These are phyloP conservation scores for Acronicta alni DNA, from an alignment of 2,888 invertebrate genomes.

Conservation along the genomic window DNA sequence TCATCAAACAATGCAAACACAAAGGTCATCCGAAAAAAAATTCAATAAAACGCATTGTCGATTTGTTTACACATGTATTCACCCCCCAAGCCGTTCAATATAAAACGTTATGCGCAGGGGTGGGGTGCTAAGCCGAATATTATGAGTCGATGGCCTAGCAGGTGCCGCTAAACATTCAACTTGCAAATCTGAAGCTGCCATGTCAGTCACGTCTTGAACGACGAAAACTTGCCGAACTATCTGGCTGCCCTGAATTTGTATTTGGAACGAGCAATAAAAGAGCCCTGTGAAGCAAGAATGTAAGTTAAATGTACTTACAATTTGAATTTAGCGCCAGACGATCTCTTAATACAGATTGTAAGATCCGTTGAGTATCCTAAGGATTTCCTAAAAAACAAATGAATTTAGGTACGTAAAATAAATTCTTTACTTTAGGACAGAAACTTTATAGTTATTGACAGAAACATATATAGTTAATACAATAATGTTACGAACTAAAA, in stretches of 20 bases:
- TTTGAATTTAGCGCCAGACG: no score
- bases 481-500: no score
- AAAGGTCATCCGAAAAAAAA: constrained; percentile 49
- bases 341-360: not conserved
- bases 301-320: not conserved
- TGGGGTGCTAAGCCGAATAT: constrained; percentile 88
- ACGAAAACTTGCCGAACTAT: constrained; percentile 57
- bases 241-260: constrained; percentile 37
- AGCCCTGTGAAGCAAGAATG: constrained; percentile 6
- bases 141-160: constrained; percentile 86
- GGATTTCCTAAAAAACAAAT: no score
- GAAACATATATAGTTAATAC: no score
- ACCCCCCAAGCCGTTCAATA: constrained; percentile 62
- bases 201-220: constrained; percentile 71
- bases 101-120: constrained; percentile 59
- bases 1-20: constrained; percentile 9
- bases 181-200: constrained; percentile 63
- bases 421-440: no score
- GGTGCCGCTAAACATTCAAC: constrained; percentile 87
- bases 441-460: no score
- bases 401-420: no score
- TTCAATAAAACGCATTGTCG: constrained; percentile 56
- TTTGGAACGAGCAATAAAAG: constrained; percentile 34
- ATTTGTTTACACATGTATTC: constrained; percentile 65
- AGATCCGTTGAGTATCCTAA: not conserved